Conservation (phyloP, 2,113 vertebrate species). For the Haemorhous mexicanus region DNA sequence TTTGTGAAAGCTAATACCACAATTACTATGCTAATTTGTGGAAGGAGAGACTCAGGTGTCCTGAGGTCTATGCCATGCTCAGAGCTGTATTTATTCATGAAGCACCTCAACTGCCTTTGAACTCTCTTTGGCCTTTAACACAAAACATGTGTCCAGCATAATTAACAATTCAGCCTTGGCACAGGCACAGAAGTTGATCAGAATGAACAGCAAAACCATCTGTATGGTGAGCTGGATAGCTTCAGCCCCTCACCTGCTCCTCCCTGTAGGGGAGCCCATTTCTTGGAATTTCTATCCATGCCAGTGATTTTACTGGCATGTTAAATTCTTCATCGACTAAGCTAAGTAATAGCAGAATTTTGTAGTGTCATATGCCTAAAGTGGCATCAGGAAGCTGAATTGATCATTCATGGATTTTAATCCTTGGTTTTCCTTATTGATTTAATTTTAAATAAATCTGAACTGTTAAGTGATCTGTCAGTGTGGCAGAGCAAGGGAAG, state of each 20-base stretch:
- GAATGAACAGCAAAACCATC: background rate
- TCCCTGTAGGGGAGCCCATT: background rate
- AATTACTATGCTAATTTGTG: background rate
- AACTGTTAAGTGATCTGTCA: background rate
- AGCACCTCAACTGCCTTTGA: background rate
- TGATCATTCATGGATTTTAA: background rate
- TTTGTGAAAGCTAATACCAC: background rate
- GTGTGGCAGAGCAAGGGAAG: background rate
- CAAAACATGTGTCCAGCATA: background rate
- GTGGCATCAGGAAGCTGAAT: accelerated
- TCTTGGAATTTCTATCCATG: background rate
- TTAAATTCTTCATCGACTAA: background rate
- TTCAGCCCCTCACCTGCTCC: background rate
- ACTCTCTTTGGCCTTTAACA: background rate
- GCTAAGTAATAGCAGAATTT: background rate
- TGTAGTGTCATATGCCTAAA: background rate
- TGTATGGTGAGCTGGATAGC: background rate
- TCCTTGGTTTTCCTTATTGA: background rate
- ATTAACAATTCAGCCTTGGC: background rate
- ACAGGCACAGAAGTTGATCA: background rate
- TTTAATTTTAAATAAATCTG: background rate
- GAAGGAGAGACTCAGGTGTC: background rate
- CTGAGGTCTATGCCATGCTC: background rate
- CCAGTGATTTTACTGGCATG: background rate
- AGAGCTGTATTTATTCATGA: background rate